Evolutionary conservation across 2,113 vertebrate genomes (phyloP).

Genomic region (Mus musculus): DNA sequence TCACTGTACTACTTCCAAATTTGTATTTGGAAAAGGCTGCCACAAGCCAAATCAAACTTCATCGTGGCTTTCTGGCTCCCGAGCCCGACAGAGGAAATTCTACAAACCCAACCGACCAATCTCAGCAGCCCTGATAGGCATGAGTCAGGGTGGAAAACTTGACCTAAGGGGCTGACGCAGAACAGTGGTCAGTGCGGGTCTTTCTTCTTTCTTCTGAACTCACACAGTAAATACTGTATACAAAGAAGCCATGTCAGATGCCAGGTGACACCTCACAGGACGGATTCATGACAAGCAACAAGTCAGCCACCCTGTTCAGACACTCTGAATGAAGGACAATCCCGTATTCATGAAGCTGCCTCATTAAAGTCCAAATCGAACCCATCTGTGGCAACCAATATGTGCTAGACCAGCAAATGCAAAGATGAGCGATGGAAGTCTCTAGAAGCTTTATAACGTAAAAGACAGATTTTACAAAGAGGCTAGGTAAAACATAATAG

Average conservation of each 20-base stretch:
- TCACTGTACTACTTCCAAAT: slow-evolving; percentile 69
- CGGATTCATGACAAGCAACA: background rate
- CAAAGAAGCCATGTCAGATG: slow-evolving; percentile 12
- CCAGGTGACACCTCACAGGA: background rate
- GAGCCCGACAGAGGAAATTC: slow-evolving; percentile 62
- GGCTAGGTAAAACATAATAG: background rate
- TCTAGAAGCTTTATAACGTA: background rate
- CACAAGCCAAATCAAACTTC: slow-evolving; percentile 79
- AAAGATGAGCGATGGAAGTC: background rate
- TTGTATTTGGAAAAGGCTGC: slow-evolving; percentile 78
- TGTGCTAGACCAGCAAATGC: background rate
- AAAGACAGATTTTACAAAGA: slow-evolving; percentile 46
- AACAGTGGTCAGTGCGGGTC: background rate
- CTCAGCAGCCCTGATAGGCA: background rate
- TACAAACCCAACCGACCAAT: slow-evolving; percentile 54
- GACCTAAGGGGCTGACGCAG: slow-evolving; percentile 64
- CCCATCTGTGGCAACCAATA: background rate
- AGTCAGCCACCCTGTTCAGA: background rate
- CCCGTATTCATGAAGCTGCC: background rate
- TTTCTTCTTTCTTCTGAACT: slow-evolving; percentile 24
- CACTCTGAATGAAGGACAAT: background rate
- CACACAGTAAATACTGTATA: slow-evolving; percentile 57
- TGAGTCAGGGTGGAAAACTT: slow-evolving; percentile 70
- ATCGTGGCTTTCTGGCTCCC: slow-evolving; percentile 70
- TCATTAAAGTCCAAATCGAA: background rate